phyloP scores from a whole-genome alignment of 2,888 invertebrate species.

The Agrotis segetum region DNA sequence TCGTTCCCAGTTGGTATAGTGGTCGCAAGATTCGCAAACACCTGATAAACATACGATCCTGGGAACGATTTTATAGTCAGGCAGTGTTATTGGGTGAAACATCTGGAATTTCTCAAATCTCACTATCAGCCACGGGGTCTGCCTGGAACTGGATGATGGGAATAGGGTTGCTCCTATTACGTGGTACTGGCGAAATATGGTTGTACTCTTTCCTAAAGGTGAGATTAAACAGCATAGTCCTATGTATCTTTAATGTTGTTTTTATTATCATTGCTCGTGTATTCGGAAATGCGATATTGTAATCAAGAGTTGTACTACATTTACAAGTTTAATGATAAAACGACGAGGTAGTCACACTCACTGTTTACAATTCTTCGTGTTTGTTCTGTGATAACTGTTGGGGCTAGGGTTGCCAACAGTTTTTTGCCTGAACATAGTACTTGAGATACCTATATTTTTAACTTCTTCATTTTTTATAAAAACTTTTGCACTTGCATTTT shows the following conservation, averaged over 20 bases:
- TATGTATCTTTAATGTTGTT: background rate
- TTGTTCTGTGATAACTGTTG: conserved; percentile 72
- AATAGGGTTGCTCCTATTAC: background rate
- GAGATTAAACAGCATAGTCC: background rate
- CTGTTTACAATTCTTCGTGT: conserved; percentile 68
- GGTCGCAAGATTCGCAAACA: background rate
- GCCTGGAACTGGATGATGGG: background rate
- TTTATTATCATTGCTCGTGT: conserved; percentile 51
- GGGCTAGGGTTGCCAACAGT: conserved; percentile 60
- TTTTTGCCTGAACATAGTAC: no score
- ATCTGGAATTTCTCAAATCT: background rate
- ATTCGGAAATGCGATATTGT: conserved; percentile 41
- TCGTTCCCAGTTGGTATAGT: background rate
- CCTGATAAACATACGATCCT: background rate
- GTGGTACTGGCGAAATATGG: background rate
- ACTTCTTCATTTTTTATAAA: no score
- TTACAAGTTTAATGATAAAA: conserved; percentile 47
- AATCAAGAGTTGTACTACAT: conserved; percentile 51
- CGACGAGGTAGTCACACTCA: conserved; percentile 44
- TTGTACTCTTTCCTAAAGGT: background rate
- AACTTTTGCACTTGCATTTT: no score
- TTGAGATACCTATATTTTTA: no score
- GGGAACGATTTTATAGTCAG: background rate
- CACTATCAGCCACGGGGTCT: background rate
- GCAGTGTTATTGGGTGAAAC: background rate